Evolutionary conservation across 2,113 vertebrate genomes (phyloP).

Genomic region (Pseudorectes ferrugineus): DNA sequence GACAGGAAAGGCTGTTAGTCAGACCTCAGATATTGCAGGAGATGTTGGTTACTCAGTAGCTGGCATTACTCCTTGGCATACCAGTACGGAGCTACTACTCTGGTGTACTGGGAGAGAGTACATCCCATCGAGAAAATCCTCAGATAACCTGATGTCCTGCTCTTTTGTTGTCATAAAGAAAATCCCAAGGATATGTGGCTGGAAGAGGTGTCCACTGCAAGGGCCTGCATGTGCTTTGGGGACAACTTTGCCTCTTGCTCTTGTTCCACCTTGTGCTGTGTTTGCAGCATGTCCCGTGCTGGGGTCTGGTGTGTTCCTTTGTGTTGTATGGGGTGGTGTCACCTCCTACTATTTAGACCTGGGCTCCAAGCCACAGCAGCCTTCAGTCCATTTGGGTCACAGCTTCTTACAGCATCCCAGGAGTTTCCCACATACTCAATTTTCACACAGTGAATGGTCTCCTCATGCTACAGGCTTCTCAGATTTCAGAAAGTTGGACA

Average conservation of each 20-base stretch:
- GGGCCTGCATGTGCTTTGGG: background rate
- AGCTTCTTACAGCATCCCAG: fast-evolving
- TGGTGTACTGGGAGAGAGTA: background rate
- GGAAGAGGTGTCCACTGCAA: background rate
- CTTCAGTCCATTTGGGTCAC: background rate
- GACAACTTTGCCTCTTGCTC: background rate
- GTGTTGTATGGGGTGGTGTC: background rate
- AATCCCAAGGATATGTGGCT: background rate
- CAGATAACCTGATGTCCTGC: background rate
- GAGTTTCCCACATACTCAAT: background rate
- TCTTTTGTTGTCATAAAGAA: background rate
- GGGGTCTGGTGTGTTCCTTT: background rate
- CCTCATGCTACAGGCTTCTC: background rate
- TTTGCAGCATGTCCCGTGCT: background rate
- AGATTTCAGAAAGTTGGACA: background rate
- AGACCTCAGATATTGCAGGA: background rate
- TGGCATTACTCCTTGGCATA: background rate
- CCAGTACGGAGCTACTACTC: background rate
- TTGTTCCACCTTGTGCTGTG: background rate
- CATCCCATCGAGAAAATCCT: background rate
- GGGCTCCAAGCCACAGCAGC: background rate
- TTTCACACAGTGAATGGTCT: background rate
- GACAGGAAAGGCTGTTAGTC: slow-evolving; percentile 17
- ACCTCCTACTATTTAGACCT: fast-evolving
- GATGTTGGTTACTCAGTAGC: background rate